A percentile compares a stretch with the other conserved stretches of the same genome.
Evolutionary conservation across 2,888 invertebrate genomes (phyloP).

Genomic region (Parnassius orleans): DNA sequence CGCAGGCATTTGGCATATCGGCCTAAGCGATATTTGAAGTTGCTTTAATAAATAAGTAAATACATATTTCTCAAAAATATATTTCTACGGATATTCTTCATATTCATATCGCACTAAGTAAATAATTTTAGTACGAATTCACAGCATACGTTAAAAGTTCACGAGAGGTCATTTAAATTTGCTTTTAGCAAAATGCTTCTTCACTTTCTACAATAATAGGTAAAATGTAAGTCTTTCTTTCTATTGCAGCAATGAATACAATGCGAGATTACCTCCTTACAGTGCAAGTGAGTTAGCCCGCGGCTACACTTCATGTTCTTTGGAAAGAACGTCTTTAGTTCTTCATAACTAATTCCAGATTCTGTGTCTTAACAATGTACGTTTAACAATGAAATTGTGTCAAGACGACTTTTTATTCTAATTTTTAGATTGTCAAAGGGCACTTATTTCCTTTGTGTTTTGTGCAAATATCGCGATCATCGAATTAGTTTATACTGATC

Average conservation of each 20-base stretch:
- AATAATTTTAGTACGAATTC: neutral
- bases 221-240: constrained; percentile 27
- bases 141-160: constrained; percentile 7
- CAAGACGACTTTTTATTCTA: constrained; percentile 36
- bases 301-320: constrained; percentile 35
- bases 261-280: constrained; percentile 40
- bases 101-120: neutral
- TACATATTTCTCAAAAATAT: too few relatives aligned
- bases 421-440: constrained; percentile 21
- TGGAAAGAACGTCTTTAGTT: constrained; percentile 38
- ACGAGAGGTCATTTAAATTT: constrained; percentile 18
- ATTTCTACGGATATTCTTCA: too few relatives aligned
- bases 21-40: too few relatives aligned
- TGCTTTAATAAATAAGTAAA: too few relatives aligned
- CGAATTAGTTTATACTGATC: neutral
- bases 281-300: constrained; percentile 38
- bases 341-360: constrained; percentile 43
- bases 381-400: constrained; percentile 45
- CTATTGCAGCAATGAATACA: constrained; percentile 29
- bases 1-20: too few relatives aligned
- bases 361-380: constrained; percentile 39
- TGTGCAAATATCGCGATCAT: neutral
- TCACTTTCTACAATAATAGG: constrained; percentile 23
- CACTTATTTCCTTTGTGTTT: constrained; percentile 16
- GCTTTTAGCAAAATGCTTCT: constrained; percentile 21